phyloP scores from a whole-genome alignment of 2,888 invertebrate species.

The Gonocerus acuteangulatus region DNA sequence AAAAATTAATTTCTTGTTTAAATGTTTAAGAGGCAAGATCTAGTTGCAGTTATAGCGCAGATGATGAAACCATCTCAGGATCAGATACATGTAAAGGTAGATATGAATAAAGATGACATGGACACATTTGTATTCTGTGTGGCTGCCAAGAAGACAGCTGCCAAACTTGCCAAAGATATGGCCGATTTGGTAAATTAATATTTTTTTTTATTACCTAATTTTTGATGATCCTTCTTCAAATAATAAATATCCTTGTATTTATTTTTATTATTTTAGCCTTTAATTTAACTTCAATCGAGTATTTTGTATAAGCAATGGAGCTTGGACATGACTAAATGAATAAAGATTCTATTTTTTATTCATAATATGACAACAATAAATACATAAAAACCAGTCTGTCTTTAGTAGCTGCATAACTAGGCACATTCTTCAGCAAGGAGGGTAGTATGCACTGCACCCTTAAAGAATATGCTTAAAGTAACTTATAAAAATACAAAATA shows the following conservation, averaged over 20 bases:
- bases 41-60: conserved; percentile 77
- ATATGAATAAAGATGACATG: conserved; percentile 81
- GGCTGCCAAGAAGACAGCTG: conserved; percentile 80
- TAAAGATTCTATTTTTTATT: too few relatives aligned
- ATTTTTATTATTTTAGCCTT: background rate
- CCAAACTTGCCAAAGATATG: conserved; percentile 81
- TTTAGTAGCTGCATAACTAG: too few relatives aligned
- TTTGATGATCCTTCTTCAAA: background rate
- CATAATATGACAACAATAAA: too few relatives aligned
- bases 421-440: too few relatives aligned
- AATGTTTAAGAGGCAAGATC: conserved; percentile 79
- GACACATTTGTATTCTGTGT: conserved; percentile 89
- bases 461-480: too few relatives aligned
- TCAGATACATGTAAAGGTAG: conserved; percentile 76
- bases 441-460: too few relatives aligned
- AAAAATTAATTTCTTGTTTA: too few relatives aligned
- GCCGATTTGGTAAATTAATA: conserved; percentile 67
- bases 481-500: too few relatives aligned
- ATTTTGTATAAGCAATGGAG: background rate
- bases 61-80: conserved; percentile 78
- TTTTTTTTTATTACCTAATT: background rate
- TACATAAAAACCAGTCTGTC: too few relatives aligned
- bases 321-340: too few relatives aligned
- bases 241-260: background rate
- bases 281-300: background rate